These are phyloP conservation scores for Vulpes lagopus DNA, from an alignment of 2,113 vertebrate species.

Conservation along the genomic window DNA sequence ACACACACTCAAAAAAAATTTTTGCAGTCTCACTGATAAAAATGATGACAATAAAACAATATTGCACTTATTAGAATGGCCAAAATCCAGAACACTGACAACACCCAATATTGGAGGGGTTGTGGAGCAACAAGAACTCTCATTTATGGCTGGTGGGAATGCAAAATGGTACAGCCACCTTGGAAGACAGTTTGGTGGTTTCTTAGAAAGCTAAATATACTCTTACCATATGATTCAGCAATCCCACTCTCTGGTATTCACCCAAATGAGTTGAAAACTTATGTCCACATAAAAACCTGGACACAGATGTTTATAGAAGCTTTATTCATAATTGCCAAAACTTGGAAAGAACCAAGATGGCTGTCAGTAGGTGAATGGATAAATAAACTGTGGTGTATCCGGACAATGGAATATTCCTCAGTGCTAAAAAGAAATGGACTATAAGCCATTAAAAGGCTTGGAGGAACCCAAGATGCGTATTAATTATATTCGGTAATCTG, in stretches of 20 bases:
- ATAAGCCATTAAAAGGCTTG: neutral
- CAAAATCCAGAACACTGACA: neutral
- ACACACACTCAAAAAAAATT: neutral
- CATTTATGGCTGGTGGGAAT: neutral
- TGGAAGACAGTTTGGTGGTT: neutral
- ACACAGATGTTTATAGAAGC: neutral
- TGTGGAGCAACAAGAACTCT: neutral
- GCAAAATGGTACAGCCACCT: neutral
- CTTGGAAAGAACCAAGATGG: neutral
- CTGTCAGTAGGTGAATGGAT: neutral
- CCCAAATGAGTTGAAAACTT: neutral
- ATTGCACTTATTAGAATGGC: neutral
- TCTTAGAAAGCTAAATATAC: neutral
- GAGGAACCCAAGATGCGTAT: neutral
- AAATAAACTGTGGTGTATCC: neutral
- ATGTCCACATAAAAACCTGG: neutral
- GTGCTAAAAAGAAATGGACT: neutral
- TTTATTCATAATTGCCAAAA: neutral
- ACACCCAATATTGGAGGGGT: neutral
- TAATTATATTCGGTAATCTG: neutral
- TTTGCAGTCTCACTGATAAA: neutral
- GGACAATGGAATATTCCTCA: neutral
- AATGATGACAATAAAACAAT: neutral
- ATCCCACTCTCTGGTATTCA: neutral
- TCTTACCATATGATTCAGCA: neutral